Conservation (phyloP, 2,797 vertebrate genomes). For the Okamejei kenojei region DNA sequence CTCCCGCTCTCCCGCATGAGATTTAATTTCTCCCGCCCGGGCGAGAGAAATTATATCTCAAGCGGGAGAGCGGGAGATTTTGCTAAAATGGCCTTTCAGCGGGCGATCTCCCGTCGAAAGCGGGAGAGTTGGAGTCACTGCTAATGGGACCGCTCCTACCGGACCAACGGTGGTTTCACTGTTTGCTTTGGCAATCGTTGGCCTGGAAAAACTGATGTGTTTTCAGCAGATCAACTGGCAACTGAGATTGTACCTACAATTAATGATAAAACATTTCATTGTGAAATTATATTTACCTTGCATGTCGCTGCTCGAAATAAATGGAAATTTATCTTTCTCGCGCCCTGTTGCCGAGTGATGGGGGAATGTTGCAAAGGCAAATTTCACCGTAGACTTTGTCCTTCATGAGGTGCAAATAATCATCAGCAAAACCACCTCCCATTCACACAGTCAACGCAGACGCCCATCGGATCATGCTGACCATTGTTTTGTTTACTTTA, state of each 20-base stretch:
- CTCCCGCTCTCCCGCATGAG: too few relatives aligned
- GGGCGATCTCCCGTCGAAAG: too few relatives aligned
- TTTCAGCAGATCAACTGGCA: background rate
- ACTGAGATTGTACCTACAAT: background rate
- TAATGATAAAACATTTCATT: background rate
- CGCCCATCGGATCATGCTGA: too few relatives aligned
- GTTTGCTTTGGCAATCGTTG: background rate
- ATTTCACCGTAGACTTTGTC: background rate
- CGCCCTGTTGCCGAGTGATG: background rate
- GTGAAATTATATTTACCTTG: background rate
- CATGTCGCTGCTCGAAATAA: background rate
- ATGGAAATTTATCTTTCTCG: background rate
- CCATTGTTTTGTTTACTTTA: too few relatives aligned
- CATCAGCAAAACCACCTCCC: too few relatives aligned
- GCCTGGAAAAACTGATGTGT: background rate
- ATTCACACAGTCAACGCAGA: too few relatives aligned
- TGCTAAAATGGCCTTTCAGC: too few relatives aligned
- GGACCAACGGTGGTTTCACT: background rate
- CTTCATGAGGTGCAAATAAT: too few relatives aligned
- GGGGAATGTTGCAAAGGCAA: background rate
- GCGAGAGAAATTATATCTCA: too few relatives aligned
- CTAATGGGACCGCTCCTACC: background rate
- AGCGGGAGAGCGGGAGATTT: too few relatives aligned
- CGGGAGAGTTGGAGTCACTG: too few relatives aligned
- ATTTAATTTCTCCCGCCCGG: too few relatives aligned